phyloP scores from a whole-genome alignment of 1,140 invertebrate species.

The Pseudachorutes palmiensis region DNA sequence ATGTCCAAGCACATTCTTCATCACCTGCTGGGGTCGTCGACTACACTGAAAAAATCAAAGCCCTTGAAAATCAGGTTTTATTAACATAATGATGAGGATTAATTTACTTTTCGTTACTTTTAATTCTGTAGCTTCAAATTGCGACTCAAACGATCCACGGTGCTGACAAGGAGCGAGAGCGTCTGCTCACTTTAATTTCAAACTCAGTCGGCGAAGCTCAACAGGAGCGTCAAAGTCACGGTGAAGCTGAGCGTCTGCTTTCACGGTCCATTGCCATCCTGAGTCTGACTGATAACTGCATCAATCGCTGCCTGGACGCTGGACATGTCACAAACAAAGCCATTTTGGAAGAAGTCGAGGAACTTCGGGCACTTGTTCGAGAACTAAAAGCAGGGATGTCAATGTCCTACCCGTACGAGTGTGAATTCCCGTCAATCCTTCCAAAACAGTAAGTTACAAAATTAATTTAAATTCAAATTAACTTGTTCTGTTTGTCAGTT shows the following conservation, averaged over 20 bases:
- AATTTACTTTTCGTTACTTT: too few relatives aligned
- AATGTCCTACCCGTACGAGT: conserved; percentile 14
- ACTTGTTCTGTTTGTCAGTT: background rate
- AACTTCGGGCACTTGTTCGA: conserved; percentile 23
- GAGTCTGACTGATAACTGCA: conserved; percentile 21
- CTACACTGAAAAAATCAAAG: background rate
- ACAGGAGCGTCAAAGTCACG: conserved; percentile 14
- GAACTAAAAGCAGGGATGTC: conserved; percentile 33
- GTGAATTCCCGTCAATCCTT: conserved; percentile 6
- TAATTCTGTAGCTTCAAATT: conserved; percentile 21
- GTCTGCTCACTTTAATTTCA: conserved; percentile 14
- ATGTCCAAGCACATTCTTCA: conserved; percentile 8
- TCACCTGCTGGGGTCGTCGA: background rate
- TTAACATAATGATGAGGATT: too few relatives aligned
- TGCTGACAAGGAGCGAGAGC: conserved; percentile 17
- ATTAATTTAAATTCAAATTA: background rate
- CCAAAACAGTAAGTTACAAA: conserved; percentile 11
- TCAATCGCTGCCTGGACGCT: conserved; percentile 28
- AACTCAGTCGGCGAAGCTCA: conserved; percentile 19
- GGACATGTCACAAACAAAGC: conserved; percentile 24
- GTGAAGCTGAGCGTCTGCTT: conserved; percentile 16
- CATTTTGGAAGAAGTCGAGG: conserved; percentile 29
- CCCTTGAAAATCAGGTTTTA: background rate
- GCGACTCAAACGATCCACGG: conserved; percentile 12
- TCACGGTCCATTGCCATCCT: conserved; percentile 22